Evolutionary conservation across 92 coral and sea anemone genomes (phyloP).

Genomic region (Galaxea fascicularis): DNA sequence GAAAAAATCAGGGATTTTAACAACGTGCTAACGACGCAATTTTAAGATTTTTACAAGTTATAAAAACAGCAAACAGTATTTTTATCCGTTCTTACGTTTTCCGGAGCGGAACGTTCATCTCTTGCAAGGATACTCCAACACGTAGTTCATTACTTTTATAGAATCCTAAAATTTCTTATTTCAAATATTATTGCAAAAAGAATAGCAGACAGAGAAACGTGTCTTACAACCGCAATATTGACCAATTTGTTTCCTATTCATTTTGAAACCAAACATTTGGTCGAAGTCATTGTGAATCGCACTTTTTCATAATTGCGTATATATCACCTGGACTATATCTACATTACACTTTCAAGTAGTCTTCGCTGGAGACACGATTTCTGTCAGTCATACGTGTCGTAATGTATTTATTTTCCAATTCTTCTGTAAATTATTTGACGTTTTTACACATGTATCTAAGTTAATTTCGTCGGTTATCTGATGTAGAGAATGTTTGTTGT

Average conservation of each 20-base stretch:
- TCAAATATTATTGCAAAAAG: background rate
- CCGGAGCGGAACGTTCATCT: background rate
- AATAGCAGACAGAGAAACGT: background rate
- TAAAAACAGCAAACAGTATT: background rate
- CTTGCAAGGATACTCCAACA: background rate
- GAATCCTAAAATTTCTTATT: background rate
- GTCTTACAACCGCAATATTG: background rate
- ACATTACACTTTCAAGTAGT: background rate
- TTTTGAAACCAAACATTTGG: background rate
- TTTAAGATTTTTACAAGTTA: background rate
- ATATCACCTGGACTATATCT: background rate
- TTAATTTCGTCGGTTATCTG: conserved; percentile 1
- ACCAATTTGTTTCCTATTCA: background rate
- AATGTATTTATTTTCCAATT: background rate
- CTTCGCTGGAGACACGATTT: background rate
- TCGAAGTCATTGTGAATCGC: background rate
- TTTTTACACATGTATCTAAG: background rate
- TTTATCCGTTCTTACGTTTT: background rate
- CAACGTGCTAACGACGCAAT: background rate
- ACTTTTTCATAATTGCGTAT: background rate
- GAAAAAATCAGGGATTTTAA: background rate
- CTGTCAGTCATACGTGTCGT: background rate
- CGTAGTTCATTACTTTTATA: too few relatives aligned
- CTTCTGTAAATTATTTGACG: background rate
- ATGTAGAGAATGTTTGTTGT: background rate